phyloP scores from a whole-genome alignment of 2,888 invertebrate genomes.

The Patella ulyssiponensis region DNA sequence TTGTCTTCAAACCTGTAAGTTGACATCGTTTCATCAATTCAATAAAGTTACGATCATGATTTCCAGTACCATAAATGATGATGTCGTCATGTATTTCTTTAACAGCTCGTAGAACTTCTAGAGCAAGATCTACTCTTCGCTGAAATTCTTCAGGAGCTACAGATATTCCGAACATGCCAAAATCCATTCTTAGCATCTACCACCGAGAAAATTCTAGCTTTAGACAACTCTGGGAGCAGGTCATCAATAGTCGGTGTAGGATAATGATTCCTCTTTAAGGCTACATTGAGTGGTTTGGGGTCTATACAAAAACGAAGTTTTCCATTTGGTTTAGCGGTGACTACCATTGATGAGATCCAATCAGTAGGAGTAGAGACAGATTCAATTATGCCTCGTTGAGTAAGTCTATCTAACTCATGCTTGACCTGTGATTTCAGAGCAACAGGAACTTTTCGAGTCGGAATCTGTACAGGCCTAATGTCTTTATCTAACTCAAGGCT shows the following conservation, averaged over 20 bases:
- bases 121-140: conserved; percentile 25
- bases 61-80: too few species aligned
- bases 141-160: conserved; percentile 35
- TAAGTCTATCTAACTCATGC: conserved; percentile 22
- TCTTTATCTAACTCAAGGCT: too few species aligned
- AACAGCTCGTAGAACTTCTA: conserved; percentile 34
- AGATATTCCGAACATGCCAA: conserved; percentile 37
- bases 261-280: conserved; percentile 21
- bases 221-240: conserved; percentile 21
- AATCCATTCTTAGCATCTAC: conserved; percentile 25
- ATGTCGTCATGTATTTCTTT: conserved; percentile 16
- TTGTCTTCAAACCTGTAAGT: too few species aligned
- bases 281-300: conserved; percentile 33
- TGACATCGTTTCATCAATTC: too few species aligned
- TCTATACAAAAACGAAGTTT: conserved; percentile 32
- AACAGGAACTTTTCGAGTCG: conserved; percentile 5
- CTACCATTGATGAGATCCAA: conserved; percentile 26
- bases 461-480: too few species aligned
- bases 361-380: conserved; percentile 30
- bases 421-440: conserved; percentile 20
- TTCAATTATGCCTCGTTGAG: conserved; percentile 10
- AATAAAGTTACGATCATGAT: too few species aligned
- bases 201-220: conserved; percentile 24
- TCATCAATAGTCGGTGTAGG: conserved; percentile 20
- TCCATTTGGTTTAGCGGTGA: conserved; percentile 18